These are phyloP conservation scores for Sabatieria punctata DNA, from an alignment of 2,888 invertebrate genomes.

Conservation along the genomic window DNA sequence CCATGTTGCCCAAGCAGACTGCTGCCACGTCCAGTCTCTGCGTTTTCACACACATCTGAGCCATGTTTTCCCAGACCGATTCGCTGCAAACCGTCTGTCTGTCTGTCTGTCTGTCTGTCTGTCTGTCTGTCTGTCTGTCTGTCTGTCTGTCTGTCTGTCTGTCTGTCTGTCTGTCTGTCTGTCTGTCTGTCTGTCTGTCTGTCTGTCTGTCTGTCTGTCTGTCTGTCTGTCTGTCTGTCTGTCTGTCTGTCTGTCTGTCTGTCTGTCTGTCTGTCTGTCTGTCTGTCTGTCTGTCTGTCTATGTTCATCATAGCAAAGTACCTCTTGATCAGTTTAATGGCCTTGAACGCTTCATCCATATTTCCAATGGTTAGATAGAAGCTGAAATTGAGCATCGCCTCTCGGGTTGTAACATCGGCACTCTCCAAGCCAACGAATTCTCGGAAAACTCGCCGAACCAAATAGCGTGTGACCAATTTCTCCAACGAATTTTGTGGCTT, in stretches of 20 bases:
- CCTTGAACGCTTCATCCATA: slow-evolving; percentile 45
- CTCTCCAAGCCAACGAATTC: slow-evolving; percentile 55
- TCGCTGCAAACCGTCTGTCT: slow-evolving; percentile 48
- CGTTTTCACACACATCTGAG: slow-evolving; percentile 84
- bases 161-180: too few species aligned
- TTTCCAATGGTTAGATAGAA: slow-evolving; percentile 67
- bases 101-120: too few species aligned
- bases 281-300: too few species aligned
- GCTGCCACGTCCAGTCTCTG: slow-evolving; percentile 81
- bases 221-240: too few species aligned
- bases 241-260: too few species aligned
- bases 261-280: too few species aligned
- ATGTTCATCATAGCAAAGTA: slow-evolving; percentile 13
- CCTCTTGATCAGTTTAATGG: slow-evolving; percentile 42
- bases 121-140: too few species aligned
- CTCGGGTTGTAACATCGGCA: slow-evolving; percentile 52
- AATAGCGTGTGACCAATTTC: slow-evolving; percentile 22
- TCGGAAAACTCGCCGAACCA: slow-evolving; percentile 26
- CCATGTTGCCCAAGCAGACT: slow-evolving; percentile 81
- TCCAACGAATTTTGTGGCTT: slow-evolving; percentile 15
- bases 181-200: too few species aligned
- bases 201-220: too few species aligned
- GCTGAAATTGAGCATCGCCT: slow-evolving; percentile 76
- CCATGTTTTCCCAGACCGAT: slow-evolving; percentile 85
- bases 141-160: too few species aligned